Percentiles rank a stretch among this genome's conserved stretches.
These are phyloP conservation scores for Etia nguti DNA, from an alignment of 2,113 vertebrate species.

Conservation along the genomic window DNA sequence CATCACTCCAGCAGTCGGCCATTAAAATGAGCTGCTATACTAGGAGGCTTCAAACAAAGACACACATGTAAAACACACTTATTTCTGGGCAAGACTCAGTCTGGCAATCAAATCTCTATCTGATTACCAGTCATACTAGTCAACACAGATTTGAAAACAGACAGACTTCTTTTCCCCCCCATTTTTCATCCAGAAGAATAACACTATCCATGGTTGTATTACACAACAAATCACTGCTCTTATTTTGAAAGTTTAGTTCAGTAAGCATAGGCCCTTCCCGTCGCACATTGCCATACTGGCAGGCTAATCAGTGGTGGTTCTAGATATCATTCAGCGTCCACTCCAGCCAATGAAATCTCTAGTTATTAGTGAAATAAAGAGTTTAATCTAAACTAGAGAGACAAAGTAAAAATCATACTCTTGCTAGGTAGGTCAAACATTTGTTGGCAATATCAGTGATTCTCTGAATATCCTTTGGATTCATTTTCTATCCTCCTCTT, in stretches of 20 bases:
- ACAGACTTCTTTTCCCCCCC: neutral
- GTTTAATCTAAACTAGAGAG: neutral
- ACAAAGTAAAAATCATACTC: neutral
- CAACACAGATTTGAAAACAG: neutral
- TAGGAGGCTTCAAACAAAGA: neutral
- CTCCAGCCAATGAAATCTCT: neutral
- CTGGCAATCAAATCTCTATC: neutral
- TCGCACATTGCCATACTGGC: neutral
- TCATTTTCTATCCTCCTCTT: neutral
- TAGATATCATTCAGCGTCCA: neutral
- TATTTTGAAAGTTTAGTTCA: neutral
- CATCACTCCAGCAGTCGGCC: slow-evolving; percentile 11
- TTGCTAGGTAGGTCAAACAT: neutral
- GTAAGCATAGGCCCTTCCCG: neutral
- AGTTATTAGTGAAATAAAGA: neutral
- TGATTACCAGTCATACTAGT: neutral
- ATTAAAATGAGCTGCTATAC: slow-evolving; percentile 24
- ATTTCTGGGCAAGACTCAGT: neutral
- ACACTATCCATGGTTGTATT: neutral
- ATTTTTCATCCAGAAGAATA: neutral
- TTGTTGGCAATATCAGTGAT: neutral
- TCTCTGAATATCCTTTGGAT: neutral
- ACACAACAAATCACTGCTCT: neutral
- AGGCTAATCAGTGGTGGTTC: neutral
- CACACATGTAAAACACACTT: neutral